Conservation (phyloP, 2,797 vertebrate genomes). For the Lepus oiostolus region DNA sequence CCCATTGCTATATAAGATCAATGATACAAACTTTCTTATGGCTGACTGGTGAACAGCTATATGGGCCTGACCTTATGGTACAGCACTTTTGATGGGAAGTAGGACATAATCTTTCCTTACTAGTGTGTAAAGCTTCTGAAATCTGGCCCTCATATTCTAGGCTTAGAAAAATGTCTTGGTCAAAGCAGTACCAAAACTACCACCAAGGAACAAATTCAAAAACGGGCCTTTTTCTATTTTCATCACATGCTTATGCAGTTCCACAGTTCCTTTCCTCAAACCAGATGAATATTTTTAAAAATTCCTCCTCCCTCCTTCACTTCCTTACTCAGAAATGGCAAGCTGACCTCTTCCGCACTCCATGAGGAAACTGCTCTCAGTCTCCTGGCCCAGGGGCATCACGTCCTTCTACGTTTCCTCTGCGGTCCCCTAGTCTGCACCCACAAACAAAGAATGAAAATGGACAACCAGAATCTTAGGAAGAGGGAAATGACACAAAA, state of each 20-base stretch:
- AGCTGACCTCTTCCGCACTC: not conserved
- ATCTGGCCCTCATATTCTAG: not conserved
- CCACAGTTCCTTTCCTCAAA: not conserved
- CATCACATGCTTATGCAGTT: not conserved
- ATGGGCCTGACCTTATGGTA: not conserved
- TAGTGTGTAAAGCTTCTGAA: not conserved
- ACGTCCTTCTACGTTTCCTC: not conserved
- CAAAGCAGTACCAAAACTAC: not conserved
- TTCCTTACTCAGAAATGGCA: not conserved
- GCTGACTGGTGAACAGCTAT: not conserved
- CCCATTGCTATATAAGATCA: not conserved
- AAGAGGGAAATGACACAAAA: not conserved
- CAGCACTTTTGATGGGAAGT: not conserved
- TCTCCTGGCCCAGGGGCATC: not conserved
- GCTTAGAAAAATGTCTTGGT: conserved; percentile 17
- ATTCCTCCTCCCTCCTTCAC: not conserved
- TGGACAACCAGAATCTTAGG: not conserved
- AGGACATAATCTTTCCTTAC: not conserved
- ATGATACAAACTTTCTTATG: not conserved
- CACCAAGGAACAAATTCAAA: conserved; percentile 21
- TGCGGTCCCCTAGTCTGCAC: not conserved
- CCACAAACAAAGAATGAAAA: not conserved
- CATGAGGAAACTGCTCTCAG: not conserved
- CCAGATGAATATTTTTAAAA: conserved; percentile 14
- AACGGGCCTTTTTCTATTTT: not conserved